Conservation (phyloP, 2,888 invertebrate genomes). For the Drosophila pullipes region DNA sequence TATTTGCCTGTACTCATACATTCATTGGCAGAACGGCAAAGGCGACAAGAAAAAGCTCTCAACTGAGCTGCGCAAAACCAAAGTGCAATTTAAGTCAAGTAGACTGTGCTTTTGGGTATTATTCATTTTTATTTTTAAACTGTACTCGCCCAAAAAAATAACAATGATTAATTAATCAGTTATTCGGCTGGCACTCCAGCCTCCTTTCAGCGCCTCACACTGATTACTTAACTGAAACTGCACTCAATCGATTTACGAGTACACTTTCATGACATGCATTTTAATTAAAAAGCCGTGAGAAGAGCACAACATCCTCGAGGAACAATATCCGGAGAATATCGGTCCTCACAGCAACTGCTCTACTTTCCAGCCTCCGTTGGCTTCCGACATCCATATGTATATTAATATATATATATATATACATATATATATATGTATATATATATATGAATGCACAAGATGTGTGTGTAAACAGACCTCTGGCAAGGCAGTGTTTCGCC, state of each 20-base stretch:
- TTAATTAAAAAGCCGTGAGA: constrained; percentile 71
- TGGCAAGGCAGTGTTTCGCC: constrained; percentile 35
- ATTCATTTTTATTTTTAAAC: not conserved
- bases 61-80: constrained; percentile 19
- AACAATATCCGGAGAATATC: constrained; percentile 13
- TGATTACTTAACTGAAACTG: constrained; percentile 61
- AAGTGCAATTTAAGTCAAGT: constrained; percentile 27
- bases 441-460: not conserved
- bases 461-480: constrained; percentile 1
- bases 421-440: not conserved
- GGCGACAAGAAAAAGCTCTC: constrained; percentile 23
- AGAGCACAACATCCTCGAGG: constrained; percentile 14
- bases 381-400: constrained; percentile 17
- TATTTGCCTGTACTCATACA: not conserved
- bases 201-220: not conserved
- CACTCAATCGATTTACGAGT: constrained; percentile 72
- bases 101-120: constrained; percentile 8
- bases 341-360: constrained; percentile 20
- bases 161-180: constrained; percentile 66
- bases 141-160: constrained; percentile 45
- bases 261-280: constrained; percentile 67
- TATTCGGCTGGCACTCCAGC: constrained; percentile 25
- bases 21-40: constrained; percentile 1
- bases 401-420: constrained; percentile 6
- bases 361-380: not conserved